phyloP scores from a whole-genome alignment of 1,140 invertebrate species.

The Pogonomyrmex barbatus region DNA sequence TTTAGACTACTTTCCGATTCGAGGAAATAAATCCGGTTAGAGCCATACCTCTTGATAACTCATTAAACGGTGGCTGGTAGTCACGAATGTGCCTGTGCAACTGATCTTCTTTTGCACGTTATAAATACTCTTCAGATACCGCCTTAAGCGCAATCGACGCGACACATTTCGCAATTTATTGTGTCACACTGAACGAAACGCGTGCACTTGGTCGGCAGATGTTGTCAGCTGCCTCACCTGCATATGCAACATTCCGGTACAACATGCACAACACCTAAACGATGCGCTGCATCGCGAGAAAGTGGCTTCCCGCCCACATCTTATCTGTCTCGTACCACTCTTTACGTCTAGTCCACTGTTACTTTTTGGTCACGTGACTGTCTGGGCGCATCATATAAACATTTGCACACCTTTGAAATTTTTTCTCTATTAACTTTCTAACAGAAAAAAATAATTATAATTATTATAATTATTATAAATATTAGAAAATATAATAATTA shows the following conservation, averaged over 20 bases:
- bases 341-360: not conserved
- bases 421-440: not conserved
- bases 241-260: constrained; percentile 53
- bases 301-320: constrained; percentile 33
- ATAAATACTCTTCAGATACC: constrained; percentile 46
- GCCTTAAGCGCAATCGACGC: constrained; percentile 40
- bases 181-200: constrained; percentile 31
- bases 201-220: constrained; percentile 40
- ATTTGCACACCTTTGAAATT: not conserved
- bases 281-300: constrained; percentile 24
- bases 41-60: constrained; percentile 20
- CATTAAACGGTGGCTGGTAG: constrained; percentile 53
- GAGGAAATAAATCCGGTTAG: constrained; percentile 38
- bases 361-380: not conserved
- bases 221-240: constrained; percentile 45
- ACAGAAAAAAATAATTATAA: not conserved
- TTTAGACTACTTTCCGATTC: constrained; percentile 31
- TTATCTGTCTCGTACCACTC: not conserved
- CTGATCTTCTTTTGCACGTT: constrained; percentile 47
- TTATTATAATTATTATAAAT: not conserved
- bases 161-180: constrained; percentile 41
- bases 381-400: not conserved
- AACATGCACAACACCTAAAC: constrained; percentile 27
- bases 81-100: constrained; percentile 30
- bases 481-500: too few relatives aligned